Percentiles rank a stretch among this genome's conserved stretches.
Conservation (phyloP, 2,113 vertebrate genomes). For the Saimiri boliviensis region DNA sequence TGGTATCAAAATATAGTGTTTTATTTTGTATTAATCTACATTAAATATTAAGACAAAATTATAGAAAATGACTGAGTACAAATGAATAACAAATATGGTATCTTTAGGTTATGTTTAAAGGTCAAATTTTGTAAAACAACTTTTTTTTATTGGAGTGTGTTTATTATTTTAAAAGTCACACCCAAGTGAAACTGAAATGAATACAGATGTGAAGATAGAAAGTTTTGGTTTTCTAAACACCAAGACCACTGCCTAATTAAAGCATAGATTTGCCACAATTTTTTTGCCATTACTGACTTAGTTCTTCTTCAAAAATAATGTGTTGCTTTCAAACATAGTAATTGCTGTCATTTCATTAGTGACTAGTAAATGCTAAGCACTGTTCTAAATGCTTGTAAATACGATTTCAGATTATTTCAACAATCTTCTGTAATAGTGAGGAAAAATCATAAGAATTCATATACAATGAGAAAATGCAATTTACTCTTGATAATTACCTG, state of each 20-base stretch:
- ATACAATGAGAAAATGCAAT: background rate
- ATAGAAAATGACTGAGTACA: background rate
- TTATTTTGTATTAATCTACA: background rate
- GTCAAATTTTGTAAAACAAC: background rate
- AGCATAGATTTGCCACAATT: background rate
- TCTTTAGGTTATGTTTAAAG: background rate
- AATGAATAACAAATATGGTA: background rate
- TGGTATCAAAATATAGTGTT: background rate
- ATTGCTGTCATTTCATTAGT: background rate
- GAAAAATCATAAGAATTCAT: background rate
- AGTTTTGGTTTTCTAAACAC: background rate
- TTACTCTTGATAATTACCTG: constrained; percentile 16
- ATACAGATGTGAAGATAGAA: fast-evolving
- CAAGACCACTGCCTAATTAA: background rate
- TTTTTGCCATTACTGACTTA: background rate
- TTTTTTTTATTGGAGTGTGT: background rate
- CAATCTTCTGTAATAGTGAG: background rate
- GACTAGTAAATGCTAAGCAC: background rate
- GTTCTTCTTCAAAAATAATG: background rate
- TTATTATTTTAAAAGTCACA: background rate
- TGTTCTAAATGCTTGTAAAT: background rate
- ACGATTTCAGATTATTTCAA: background rate
- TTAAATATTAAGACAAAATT: constrained; percentile 12
- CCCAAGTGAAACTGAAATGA: background rate
- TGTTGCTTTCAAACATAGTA: background rate